Conservation (phyloP, 2,113 vertebrate genomes). For the Clarias macrocephalus region DNA sequence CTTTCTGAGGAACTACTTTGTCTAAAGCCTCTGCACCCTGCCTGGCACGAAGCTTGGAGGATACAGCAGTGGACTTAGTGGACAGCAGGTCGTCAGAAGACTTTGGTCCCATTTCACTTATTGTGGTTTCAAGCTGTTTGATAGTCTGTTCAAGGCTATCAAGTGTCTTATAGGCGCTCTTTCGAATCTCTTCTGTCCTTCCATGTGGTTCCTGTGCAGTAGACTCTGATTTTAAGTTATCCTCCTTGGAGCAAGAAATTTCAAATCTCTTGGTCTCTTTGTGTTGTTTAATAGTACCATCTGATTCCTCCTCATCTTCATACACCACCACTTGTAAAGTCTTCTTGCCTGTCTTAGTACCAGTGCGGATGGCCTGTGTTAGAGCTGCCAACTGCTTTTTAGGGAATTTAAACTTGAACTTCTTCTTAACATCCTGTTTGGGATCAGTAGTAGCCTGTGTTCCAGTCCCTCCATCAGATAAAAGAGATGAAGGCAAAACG, state of each 20-base stretch:
- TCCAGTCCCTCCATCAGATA: neutral
- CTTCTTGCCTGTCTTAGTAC: conserved; percentile 93
- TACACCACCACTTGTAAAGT: conserved; percentile 97
- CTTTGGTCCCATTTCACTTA: conserved; percentile 88
- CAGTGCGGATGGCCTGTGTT: conserved; percentile 87
- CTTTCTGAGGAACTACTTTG: conserved; percentile 60
- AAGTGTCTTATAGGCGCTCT: conserved; percentile 90
- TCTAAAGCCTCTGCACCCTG: conserved; percentile 61
- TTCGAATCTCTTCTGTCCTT: conserved; percentile 88
- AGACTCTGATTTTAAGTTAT: conserved; percentile 50
- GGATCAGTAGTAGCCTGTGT: conserved; percentile 59
- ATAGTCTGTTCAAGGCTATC: conserved; percentile 98
- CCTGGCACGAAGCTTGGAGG: conserved; percentile 26
- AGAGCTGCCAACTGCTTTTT: conserved; percentile 94
- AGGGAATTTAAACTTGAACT: conserved; percentile 96
- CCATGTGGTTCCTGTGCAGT: conserved; percentile 61
- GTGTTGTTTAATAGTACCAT: conserved; percentile 84
- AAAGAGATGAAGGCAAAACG: neutral
- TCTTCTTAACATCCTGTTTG: conserved; percentile 87
- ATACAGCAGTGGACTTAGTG: neutral
- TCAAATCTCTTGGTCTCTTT: conserved; percentile 92
- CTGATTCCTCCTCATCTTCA: conserved; percentile 91
- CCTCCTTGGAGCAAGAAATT: conserved; percentile 67
- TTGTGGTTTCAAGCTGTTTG: conserved; percentile 93
- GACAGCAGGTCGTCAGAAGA: conserved; percentile 64